phyloP scores from a whole-genome alignment of 1,140 invertebrate species.

The Diabrotica virgifera region DNA sequence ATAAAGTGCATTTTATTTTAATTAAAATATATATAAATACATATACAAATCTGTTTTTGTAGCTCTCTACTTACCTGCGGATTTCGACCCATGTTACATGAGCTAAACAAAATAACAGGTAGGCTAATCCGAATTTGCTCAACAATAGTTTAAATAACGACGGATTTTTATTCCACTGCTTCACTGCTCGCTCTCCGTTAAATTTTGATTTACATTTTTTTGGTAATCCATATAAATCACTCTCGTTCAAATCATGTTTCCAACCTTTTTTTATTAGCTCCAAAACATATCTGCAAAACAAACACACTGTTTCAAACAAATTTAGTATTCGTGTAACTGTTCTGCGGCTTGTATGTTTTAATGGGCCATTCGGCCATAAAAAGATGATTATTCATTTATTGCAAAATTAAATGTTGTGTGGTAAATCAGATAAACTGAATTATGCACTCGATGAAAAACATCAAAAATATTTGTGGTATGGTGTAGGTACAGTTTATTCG shows the following conservation, averaged over 20 bases:
- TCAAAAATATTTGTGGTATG: too few species aligned
- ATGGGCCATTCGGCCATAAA: too few species aligned
- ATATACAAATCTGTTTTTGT: too few species aligned
- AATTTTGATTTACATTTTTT: background rate
- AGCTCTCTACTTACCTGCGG: background rate
- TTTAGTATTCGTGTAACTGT: too few species aligned
- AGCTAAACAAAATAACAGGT: background rate
- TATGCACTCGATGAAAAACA: too few species aligned
- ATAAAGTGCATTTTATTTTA: too few species aligned
- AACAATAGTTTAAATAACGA: background rate
- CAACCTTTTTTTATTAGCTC: conserved; percentile 1
- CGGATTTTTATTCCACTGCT: background rate
- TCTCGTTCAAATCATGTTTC: background rate
- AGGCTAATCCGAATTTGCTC: background rate
- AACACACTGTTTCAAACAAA: background rate
- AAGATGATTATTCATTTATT: too few species aligned
- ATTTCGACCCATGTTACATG: background rate
- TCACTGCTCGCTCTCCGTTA: background rate
- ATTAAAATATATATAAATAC: too few species aligned
- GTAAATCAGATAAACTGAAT: too few species aligned
- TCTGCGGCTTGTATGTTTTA: too few species aligned
- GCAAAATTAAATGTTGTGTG: too few species aligned
- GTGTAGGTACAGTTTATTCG: too few species aligned
- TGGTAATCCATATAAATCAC: background rate
- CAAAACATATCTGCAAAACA: background rate